Evolutionary conservation across 2,797 vertebrate species (phyloP).

Genomic region (Knipowitschia caucasica): DNA sequence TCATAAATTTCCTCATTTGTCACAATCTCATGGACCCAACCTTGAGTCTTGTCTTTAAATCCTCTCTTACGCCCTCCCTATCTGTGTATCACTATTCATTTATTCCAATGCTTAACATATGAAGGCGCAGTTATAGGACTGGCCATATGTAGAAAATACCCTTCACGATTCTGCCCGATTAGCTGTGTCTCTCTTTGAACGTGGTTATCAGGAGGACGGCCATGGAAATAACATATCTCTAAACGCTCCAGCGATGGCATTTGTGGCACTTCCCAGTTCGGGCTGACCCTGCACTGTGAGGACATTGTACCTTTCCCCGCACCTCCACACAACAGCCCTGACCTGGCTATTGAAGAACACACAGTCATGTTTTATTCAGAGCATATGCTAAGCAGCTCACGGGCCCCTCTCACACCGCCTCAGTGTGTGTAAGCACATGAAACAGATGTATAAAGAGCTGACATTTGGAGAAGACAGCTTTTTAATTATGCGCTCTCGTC

Average conservation of each 20-base stretch:
- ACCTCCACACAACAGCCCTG: conserved; percentile 46
- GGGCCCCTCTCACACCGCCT: conserved; percentile 34
- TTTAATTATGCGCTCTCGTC: conserved; percentile 26
- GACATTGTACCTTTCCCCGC: background rate
- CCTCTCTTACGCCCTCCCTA: too few relatives aligned
- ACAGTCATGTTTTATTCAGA: conserved; percentile 55
- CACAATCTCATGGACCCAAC: too few relatives aligned
- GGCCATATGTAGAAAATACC: background rate
- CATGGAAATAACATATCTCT: background rate
- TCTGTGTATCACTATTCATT: background rate
- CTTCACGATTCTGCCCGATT: background rate
- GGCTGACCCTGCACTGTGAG: background rate
- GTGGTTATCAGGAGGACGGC: too few relatives aligned
- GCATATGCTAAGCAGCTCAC: conserved; percentile 16
- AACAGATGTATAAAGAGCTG: conserved; percentile 45
- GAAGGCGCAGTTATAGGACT: background rate
- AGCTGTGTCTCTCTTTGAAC: background rate
- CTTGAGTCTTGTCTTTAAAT: too few relatives aligned
- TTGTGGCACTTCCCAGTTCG: background rate
- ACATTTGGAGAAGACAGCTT: conserved; percentile 30
- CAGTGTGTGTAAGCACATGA: conserved; percentile 24
- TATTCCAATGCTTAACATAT: background rate
- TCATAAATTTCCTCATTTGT: too few relatives aligned
- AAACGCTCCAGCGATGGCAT: background rate
- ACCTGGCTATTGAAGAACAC: conserved; percentile 46